Evolutionary conservation across 1,140 invertebrate species (phyloP).

Genomic region (Nasonia longicornis): DNA sequence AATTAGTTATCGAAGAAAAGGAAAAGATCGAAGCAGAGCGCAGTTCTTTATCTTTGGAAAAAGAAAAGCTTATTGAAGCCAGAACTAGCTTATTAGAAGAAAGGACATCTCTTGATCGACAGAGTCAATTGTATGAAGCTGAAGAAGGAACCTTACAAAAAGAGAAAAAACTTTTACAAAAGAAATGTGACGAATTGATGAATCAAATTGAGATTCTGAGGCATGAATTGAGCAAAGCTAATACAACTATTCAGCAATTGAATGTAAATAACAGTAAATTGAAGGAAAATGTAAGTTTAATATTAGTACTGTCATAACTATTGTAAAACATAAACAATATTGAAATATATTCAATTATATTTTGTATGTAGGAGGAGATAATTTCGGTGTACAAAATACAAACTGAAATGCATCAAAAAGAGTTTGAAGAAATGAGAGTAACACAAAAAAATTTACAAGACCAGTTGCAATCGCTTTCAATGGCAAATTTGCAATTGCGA

Average conservation of each 20-base stretch:
- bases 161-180: conserved; percentile 49
- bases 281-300: conserved; percentile 26
- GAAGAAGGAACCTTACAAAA: conserved; percentile 49
- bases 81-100: conserved; percentile 53
- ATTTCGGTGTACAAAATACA: conserved; percentile 32
- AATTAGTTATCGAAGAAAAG: conserved; percentile 27
- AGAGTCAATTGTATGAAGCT: conserved; percentile 55
- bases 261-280: conserved; percentile 41
- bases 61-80: conserved; percentile 47
- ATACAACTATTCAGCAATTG: conserved; percentile 1
- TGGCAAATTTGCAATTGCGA: conserved; percentile 18
- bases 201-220: conserved; percentile 28
- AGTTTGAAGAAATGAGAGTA: conserved; percentile 35
- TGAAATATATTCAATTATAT: conserved; percentile 8
- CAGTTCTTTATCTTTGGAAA: conserved; percentile 30
- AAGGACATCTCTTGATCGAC: conserved; percentile 55
- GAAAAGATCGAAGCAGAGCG: conserved; percentile 40
- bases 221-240: conserved; percentile 15
- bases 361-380: conserved; percentile 18
- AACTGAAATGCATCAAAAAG: conserved; percentile 25
- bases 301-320: neutral
- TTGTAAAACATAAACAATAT: neutral
- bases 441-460: conserved; percentile 34
- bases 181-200: conserved; percentile 43
- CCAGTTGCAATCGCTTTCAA: conserved; percentile 29